Evolutionary conservation across 2,113 vertebrate genomes (phyloP).

Genomic region (Sterna hirundo): DNA sequence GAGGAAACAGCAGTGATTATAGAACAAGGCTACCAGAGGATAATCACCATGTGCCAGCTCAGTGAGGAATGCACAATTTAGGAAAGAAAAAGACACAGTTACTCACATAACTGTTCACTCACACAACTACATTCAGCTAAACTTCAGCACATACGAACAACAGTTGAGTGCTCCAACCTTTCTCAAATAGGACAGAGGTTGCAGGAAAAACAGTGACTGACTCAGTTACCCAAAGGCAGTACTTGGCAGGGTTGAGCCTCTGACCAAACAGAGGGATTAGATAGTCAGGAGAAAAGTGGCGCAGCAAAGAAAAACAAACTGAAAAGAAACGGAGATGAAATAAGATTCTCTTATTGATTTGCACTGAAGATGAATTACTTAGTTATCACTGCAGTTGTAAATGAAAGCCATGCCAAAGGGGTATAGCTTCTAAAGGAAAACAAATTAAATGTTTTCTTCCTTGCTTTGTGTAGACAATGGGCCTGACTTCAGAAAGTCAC

Average conservation of each 20-base stretch:
- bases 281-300: not conserved
- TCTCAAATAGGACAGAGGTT: not conserved
- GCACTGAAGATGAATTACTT: slow-evolving; percentile 12
- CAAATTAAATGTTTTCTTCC: not conserved
- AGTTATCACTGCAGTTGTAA: slow-evolving; percentile 35
- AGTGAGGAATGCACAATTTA: not conserved
- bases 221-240: not conserved
- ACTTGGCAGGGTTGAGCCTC: not conserved
- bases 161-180: not conserved
- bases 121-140: not conserved
- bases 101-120: not conserved
- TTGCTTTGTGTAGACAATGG: not conserved
- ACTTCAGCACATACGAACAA: not conserved
- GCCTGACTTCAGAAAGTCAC: not conserved
- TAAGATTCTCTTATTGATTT: slow-evolving; percentile 36
- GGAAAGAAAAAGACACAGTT: not conserved
- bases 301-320: slow-evolving; percentile 12
- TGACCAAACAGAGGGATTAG: not conserved
- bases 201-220: not conserved
- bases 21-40: not conserved
- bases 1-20: not conserved
- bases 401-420: slow-evolving; percentile 42
- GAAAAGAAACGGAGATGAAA: not conserved
- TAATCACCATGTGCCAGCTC: not conserved
- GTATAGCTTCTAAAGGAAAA: not conserved